Base-by-base conservation (phyloP, 2,113 vertebrate species). In the Siniperca chuatsi region DNA sequence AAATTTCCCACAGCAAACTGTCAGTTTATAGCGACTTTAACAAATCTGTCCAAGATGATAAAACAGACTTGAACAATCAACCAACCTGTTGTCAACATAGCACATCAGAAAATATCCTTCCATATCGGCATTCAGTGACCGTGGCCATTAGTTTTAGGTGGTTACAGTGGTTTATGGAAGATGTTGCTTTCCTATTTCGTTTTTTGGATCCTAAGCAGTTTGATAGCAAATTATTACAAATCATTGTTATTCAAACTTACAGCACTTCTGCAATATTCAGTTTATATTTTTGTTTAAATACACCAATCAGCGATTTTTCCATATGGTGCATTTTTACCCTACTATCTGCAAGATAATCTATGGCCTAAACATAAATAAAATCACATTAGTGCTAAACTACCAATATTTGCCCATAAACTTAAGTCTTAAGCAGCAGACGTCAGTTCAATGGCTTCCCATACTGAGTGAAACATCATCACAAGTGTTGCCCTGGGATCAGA, bases 331-430 rank as follows among this genome's bases (percentile, higher is more conserved):
- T 0, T 16, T 1, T 50, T 25, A 6, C 6, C 9, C 2, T 21
- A 23, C n/a, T 4, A 21, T 75, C 64, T 44, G 44, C 73, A 67
- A 29, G 6, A 70, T 71, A 75, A 83, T 81, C 33, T 11, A 46
- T 42, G 16, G 12, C 18, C 15, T 21, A 29, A 2, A 70, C 68
- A 65, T 33, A 64, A 78, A 61, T 57, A 12, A 21, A 71, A 72
- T 50, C 9, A 16, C 1, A 83, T 87, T 81, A 71, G n/a, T 58
- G 57, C 65, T 75, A 37, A 81, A 7, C 60, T 64, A 70, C 58
- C n/a, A 60, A 44, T 71, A 65, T 67, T 79, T 78, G 13, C 35
- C 5, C 52, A 42, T 54, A 70, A 78, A 58, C 50, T 37, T 40
- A 67, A 57, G 61, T 23, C 25, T 69, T 57, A 70, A 40, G 33